Evolutionary conservation across 2,888 invertebrate species (phyloP).

Genomic region (Eilema caniola): DNA sequence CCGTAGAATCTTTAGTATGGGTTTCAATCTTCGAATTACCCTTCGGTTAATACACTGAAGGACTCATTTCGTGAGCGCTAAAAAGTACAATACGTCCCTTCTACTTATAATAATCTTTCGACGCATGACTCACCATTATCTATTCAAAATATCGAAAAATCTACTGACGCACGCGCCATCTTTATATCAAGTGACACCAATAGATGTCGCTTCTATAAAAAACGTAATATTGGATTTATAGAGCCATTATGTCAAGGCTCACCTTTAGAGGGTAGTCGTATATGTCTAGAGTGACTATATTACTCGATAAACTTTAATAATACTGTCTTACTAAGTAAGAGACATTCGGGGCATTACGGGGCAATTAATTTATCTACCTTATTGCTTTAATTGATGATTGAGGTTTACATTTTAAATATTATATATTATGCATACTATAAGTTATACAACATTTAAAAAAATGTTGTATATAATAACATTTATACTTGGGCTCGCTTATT

Average conservation of each 20-base stretch:
- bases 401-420: not conserved
- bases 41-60: not conserved
- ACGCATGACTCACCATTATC: constrained; percentile 10
- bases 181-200: constrained; percentile 1
- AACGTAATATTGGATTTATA: constrained; percentile 1
- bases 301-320: constrained; percentile 52
- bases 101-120: constrained; percentile 4
- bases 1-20: not conserved
- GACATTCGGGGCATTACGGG: constrained; percentile 26
- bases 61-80: not conserved
- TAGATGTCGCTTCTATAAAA: not conserved
- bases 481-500: not conserved
- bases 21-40: not conserved
- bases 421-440: constrained; percentile 4
- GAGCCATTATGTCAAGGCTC: not conserved
- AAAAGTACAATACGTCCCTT: not conserved
- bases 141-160: constrained; percentile 22
- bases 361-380: constrained; percentile 23
- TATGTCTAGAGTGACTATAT: constrained; percentile 30
- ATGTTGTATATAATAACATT: not conserved
- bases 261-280: constrained; percentile 11
- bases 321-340: constrained; percentile 47
- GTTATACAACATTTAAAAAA: not conserved
- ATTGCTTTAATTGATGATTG: constrained; percentile 21
- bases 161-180: constrained; percentile 25